These are phyloP conservation scores for Hiodon tergisus DNA, from an alignment of 2,113 vertebrate species.

Conservation along the genomic window DNA sequence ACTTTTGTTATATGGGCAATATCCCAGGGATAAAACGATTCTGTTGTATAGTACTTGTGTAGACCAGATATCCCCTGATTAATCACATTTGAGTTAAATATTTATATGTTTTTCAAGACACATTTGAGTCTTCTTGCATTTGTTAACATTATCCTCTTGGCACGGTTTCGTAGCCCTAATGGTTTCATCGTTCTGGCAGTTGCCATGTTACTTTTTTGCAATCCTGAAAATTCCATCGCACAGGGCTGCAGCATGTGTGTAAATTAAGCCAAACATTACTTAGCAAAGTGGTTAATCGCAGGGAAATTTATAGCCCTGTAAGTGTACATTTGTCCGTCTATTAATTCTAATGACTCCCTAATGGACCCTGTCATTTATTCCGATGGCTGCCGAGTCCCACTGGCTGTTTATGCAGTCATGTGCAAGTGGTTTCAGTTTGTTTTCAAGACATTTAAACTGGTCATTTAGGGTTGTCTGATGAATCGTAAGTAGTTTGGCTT, in stretches of 20 bases:
- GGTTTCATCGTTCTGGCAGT: slow-evolving; percentile 24
- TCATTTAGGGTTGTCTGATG: slow-evolving; percentile 32
- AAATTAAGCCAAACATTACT: slow-evolving; percentile 30
- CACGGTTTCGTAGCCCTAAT: background rate
- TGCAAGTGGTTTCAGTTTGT: slow-evolving; percentile 32
- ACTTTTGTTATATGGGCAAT: no score
- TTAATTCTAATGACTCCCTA: slow-evolving; percentile 41
- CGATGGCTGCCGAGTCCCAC: slow-evolving; percentile 15
- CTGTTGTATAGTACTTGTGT: no score
- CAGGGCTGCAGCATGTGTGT: slow-evolving; percentile 3
- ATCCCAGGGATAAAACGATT: no score
- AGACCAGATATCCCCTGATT: no score
- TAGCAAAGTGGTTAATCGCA: slow-evolving; percentile 33
- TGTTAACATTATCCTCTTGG: background rate
- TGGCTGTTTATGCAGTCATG: slow-evolving; percentile 38
- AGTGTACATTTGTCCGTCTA: slow-evolving; percentile 31
- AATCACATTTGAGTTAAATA: no score
- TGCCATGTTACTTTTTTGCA: slow-evolving; percentile 7
- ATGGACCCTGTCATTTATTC: slow-evolving; percentile 38
- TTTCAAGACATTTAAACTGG: slow-evolving; percentile 34
- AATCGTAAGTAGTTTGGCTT: slow-evolving; percentile 28
- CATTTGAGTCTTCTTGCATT: no score
- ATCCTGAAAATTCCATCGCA: background rate
- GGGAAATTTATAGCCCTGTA: slow-evolving; percentile 17
- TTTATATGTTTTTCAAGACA: no score